Percentiles rank a stretch among this genome's conserved stretches.
These are phyloP conservation scores for Rhopilema esculentum DNA, from an alignment of 30 jellyfish, hydroid and myxozoan genomes.

Conservation along the genomic window DNA sequence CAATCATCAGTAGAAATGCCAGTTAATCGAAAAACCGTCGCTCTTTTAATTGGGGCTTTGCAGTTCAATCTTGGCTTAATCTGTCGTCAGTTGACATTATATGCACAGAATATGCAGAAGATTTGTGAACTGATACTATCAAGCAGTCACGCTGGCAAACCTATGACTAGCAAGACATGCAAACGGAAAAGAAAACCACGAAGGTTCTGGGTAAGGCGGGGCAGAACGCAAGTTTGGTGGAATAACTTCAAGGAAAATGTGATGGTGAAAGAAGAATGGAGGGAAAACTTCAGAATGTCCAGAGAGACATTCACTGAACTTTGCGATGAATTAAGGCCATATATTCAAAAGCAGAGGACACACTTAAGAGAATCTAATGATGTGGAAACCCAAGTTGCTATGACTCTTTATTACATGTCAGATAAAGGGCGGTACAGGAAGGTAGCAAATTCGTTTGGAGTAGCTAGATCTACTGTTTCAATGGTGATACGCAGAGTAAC, in stretches of 20 bases:
- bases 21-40: constrained; percentile 6
- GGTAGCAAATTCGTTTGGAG: constrained; percentile 71
- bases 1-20: constrained; percentile 13
- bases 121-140: constrained; percentile 29
- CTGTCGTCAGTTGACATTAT: constrained; percentile 17
- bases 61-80: constrained; percentile 31
- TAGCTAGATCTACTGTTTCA: constrained; percentile 70
- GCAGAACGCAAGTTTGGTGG: constrained; percentile 46
- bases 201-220: constrained; percentile 41
- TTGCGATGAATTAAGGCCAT: constrained; percentile 26
- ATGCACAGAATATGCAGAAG: constrained; percentile 8
- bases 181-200: constrained; percentile 23
- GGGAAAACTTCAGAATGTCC: constrained; percentile 38
- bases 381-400: constrained; percentile 37
- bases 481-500: constrained; percentile 35
- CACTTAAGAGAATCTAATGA: constrained; percentile 9
- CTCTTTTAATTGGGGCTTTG: constrained; percentile 13
- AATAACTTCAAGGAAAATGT: constrained; percentile 7
- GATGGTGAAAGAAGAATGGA: constrained; percentile 44
- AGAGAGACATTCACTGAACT: constrained; percentile 15
- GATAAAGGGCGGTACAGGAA: constrained; percentile 70
- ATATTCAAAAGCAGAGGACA: constrained; percentile 19
- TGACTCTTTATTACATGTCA: constrained; percentile 55
- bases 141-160: constrained; percentile 30
- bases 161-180: constrained; percentile 6